Conservation (phyloP, 2,888 invertebrate genomes). For the Tipula confusa region DNA sequence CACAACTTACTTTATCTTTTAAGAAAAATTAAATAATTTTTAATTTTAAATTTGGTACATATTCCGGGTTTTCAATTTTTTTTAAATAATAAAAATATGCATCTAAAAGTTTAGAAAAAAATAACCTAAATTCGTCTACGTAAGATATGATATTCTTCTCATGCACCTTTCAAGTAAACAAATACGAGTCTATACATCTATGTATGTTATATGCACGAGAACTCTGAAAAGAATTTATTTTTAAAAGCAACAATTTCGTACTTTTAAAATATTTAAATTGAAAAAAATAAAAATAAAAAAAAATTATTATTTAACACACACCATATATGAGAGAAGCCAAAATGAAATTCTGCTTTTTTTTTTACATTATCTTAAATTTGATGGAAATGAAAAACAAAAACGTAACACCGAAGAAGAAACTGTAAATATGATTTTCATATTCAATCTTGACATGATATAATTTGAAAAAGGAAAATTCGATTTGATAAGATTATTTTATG, state of each 20-base stretch:
- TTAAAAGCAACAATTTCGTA: background rate
- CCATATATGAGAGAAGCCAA: background rate
- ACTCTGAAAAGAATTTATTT: background rate
- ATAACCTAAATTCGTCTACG: background rate
- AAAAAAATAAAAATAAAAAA: too few species aligned
- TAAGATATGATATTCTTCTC: background rate
- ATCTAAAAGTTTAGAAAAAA: background rate
- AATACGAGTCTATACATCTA: too few species aligned
- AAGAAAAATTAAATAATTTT: background rate
- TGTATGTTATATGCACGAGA: background rate
- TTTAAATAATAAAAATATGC: too few species aligned
- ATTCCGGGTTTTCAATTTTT: background rate
- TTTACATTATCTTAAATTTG: background rate
- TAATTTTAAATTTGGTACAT: background rate
- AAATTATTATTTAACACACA: background rate
- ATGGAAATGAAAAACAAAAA: background rate
- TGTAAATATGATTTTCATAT: background rate
- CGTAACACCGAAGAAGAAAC: background rate
- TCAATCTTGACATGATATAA: constrained; percentile 3
- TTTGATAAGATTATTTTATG: constrained; percentile 3
- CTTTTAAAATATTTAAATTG: constrained; percentile 25
- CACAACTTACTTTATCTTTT: background rate
- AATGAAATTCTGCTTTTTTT: background rate
- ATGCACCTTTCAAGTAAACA: background rate
- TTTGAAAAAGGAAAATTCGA: background rate